Conservation (phyloP, 2,888 invertebrate genomes). For the Meghimatium bilineatum region DNA sequence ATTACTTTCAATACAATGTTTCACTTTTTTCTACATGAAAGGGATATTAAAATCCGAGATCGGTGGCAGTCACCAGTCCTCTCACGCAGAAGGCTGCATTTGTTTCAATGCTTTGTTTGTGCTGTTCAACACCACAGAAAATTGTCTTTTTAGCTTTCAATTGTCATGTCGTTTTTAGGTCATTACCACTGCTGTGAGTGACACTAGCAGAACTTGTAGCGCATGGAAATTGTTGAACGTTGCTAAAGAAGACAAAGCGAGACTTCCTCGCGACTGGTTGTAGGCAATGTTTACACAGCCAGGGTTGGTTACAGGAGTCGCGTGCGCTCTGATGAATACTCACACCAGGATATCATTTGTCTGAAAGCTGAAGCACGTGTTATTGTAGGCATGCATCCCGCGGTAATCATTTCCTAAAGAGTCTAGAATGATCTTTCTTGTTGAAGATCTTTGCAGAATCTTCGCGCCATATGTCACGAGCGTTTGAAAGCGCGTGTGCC, state of each 20-base stretch:
- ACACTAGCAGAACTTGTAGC: neutral
- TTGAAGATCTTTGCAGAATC: conserved; percentile 12
- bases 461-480: conserved; percentile 33
- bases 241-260: neutral
- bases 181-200: conserved; percentile 8
- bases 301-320: conserved; percentile 21
- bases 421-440: conserved; percentile 33
- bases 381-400: conserved; percentile 15
- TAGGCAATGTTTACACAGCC: conserved; percentile 34
- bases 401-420: conserved; percentile 41
- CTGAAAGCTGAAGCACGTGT: conserved; percentile 20
- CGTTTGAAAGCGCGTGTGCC: conserved; percentile 29
- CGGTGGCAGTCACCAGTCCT: neutral
- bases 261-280: neutral
- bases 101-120: neutral
- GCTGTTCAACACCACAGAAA: neutral
- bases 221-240: conserved; percentile 7
- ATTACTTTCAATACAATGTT: neutral
- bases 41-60: neutral
- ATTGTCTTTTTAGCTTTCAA: neutral
- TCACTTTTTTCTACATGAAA: neutral
- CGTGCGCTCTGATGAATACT: conserved; percentile 15
- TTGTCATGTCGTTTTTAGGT: neutral
- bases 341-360: neutral
- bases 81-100: neutral